These are phyloP conservation scores for Heterodera filipjevi DNA, from an alignment of 2,888 invertebrate genomes.

Conservation along the genomic window DNA sequence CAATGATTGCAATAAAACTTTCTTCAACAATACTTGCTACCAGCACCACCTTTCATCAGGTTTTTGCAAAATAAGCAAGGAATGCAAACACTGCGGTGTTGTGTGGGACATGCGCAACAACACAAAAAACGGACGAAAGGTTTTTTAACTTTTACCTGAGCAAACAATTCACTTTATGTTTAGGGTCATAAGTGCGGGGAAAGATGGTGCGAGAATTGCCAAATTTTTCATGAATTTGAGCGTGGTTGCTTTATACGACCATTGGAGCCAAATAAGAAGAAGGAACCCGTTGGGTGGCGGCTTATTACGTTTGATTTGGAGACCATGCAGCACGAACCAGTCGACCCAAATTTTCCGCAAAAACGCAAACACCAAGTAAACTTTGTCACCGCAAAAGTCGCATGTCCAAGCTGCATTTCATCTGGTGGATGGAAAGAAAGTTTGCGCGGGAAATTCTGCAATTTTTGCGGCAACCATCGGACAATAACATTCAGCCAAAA, in stretches of 20 bases:
- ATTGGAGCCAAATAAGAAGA: not conserved
- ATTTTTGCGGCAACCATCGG: constrained; percentile 8
- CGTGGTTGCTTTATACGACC: not conserved
- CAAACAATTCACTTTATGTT: not conserved
- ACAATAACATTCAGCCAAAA: not conserved
- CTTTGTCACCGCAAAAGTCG: constrained; percentile 14
- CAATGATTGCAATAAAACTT: not conserved
- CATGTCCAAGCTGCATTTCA: not conserved
- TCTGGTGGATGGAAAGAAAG: constrained; percentile 18
- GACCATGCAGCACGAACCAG: not conserved
- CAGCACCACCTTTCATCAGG: not conserved
- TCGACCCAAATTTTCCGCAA: not conserved
- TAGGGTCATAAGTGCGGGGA: constrained; percentile 8
- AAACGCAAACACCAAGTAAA: constrained; percentile 23
- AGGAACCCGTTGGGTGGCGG: not conserved
- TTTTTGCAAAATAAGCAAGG: too few species aligned
- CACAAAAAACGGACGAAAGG: not conserved
- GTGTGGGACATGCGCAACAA: not conserved
- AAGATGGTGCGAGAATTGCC: too few species aligned
- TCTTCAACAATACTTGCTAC: not conserved
- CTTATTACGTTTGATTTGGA: constrained; percentile 1
- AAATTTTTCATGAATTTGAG: constrained; percentile 8
- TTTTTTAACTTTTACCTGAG: not conserved
- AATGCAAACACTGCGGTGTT: constrained; percentile 10
- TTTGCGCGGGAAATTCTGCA: constrained; percentile 5